phyloP scores from a whole-genome alignment of 2,888 invertebrate species.

The Leptinotarsa tumamoca region DNA sequence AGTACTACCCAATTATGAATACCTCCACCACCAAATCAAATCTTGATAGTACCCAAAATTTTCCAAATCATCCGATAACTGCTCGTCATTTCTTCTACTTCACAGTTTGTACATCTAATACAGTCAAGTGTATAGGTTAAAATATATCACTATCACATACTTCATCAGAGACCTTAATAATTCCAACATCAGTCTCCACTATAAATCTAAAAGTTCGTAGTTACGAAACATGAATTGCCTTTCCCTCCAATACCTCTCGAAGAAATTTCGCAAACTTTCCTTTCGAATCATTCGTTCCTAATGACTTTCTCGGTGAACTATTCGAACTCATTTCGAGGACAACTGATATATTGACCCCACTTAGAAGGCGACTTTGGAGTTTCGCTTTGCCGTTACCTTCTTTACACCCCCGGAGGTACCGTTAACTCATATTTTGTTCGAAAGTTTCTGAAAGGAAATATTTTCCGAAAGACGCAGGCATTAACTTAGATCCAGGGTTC shows the following conservation, averaged over 20 bases:
- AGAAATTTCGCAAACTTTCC: conserved; percentile 18
- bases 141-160: too few relatives aligned
- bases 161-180: too few relatives aligned
- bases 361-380: conserved; percentile 9
- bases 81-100: too few relatives aligned
- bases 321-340: conserved; percentile 12
- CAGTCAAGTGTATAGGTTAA: too few relatives aligned
- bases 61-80: too few relatives aligned
- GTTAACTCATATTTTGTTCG: conserved; percentile 2
- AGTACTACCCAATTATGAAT: too few relatives aligned
- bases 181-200: background rate
- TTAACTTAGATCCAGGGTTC: background rate
- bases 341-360: conserved; percentile 24
- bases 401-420: background rate
- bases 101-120: too few relatives aligned
- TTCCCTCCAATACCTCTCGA: background rate
- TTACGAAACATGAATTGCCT: conserved; percentile 5
- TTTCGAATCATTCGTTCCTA: conserved; percentile 17
- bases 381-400: background rate
- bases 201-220: background rate
- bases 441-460: background rate
- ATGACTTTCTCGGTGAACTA: conserved; percentile 16
- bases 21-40: too few relatives aligned
- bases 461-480: background rate
- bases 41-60: too few relatives aligned